phyloP scores from a whole-genome alignment of 2,797 vertebrate species.

The Macropus fuliginosus region DNA sequence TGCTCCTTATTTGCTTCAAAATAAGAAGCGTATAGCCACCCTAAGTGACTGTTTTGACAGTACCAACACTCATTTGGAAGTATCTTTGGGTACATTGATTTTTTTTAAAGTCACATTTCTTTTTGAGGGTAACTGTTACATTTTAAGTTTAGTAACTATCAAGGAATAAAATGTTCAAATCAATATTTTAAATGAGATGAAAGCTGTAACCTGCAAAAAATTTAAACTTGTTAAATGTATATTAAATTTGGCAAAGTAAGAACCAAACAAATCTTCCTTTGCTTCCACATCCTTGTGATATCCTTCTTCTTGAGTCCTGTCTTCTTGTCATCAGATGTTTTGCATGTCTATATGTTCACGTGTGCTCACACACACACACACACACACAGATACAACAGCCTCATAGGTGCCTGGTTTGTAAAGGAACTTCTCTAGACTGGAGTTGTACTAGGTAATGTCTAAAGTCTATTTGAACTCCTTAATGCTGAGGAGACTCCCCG shows the following conservation, averaged over 20 bases:
- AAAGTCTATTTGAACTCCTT: not conserved
- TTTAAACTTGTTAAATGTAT: not conserved
- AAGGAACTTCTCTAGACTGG: not conserved
- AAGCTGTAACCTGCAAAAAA: not conserved
- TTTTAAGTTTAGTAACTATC: not conserved
- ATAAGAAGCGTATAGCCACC: not conserved
- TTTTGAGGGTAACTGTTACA: not conserved
- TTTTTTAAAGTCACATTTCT: not conserved
- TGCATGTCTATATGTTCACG: too few relatives aligned
- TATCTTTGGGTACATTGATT: not conserved
- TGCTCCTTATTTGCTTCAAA: not conserved
- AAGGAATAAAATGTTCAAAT: not conserved
- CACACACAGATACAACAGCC: not conserved
- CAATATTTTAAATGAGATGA: not conserved
- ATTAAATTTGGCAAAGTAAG: not conserved
- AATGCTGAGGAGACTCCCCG: not conserved
- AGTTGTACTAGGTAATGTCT: not conserved
- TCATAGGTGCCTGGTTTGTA: not conserved
- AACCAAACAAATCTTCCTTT: not conserved
- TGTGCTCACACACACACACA: too few relatives aligned
- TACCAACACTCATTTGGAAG: not conserved
- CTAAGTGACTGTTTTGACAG: not conserved
- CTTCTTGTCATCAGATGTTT: not conserved
- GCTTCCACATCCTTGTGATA: not conserved
- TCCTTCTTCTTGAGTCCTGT: not conserved